These are phyloP conservation scores for Drosophila ironensis DNA, from an alignment of 1,140 invertebrate genomes.

Conservation along the genomic window DNA sequence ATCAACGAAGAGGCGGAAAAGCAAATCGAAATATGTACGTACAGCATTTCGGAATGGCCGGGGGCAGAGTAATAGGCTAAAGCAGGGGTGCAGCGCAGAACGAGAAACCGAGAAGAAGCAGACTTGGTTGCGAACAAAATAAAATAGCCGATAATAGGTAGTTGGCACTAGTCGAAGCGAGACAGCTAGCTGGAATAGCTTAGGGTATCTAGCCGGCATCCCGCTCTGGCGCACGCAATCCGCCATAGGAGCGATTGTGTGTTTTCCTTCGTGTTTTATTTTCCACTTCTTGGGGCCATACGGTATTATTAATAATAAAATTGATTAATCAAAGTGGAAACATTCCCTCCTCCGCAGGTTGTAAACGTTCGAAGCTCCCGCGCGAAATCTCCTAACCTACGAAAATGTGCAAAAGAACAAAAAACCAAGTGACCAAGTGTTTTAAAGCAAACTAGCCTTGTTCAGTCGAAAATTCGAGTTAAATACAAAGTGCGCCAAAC, in stretches of 20 bases:
- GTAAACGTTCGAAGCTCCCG: conserved; percentile 47
- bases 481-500: conserved; percentile 15
- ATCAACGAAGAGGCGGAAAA: conserved; percentile 59
- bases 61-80: conserved; percentile 69
- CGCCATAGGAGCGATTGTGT: conserved; percentile 25
- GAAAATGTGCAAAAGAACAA: conserved; percentile 52
- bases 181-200: conserved; percentile 49
- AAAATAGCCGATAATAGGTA: conserved; percentile 75
- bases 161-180: conserved; percentile 58
- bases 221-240: conserved; percentile 37
- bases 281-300: conserved; percentile 69
- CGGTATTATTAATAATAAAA: conserved; percentile 77
- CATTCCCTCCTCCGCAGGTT: conserved; percentile 57
- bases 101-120: conserved; percentile 64
- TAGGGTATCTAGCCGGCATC: too few relatives aligned
- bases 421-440: conserved; percentile 34
- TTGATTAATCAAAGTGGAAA: conserved; percentile 73
- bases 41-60: conserved; percentile 69
- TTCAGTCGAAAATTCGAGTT: conserved; percentile 1
- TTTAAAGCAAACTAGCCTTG: conserved; percentile 28
- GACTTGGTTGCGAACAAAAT: conserved; percentile 58
- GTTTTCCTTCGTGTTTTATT: conserved; percentile 53
- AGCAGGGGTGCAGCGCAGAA: conserved; percentile 42
- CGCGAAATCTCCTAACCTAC: conserved; percentile 24
- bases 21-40: conserved; percentile 63